Evolutionary conservation across 2,113 vertebrate species (phyloP).

Genomic region (Hemibagrus wyckioides): DNA sequence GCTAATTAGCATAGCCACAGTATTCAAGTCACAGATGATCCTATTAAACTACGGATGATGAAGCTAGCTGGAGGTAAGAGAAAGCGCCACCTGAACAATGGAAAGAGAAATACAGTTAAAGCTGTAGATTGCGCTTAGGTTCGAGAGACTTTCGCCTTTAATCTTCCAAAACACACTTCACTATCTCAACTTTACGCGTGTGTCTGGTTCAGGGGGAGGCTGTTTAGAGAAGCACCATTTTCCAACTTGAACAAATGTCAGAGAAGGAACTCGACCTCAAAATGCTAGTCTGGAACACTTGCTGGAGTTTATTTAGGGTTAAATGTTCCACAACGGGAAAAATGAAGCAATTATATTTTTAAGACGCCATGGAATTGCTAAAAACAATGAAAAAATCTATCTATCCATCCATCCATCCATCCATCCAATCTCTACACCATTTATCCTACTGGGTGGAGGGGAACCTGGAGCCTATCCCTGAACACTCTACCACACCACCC

Average conservation of each 20-base stretch:
- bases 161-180: background rate
- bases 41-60: background rate
- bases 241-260: background rate
- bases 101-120: background rate
- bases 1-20: conserved; percentile 9
- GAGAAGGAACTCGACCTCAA: background rate
- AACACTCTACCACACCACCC: no score
- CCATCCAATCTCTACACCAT: no score
- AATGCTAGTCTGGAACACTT: background rate
- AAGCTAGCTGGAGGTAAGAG: background rate
- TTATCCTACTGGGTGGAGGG: no score
- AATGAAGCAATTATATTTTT: background rate
- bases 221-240: background rate
- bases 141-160: background rate
- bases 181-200: background rate
- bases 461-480: no score
- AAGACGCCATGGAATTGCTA: background rate
- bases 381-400: background rate
- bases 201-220: background rate
- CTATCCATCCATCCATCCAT: no score
- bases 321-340: background rate
- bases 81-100: background rate
- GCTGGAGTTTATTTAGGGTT: background rate
- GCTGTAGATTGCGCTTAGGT: background rate
- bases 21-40: background rate